Base-by-base conservation (phyloP, 2,113 vertebrate species). In the Hemichromis elongatus region DNA sequence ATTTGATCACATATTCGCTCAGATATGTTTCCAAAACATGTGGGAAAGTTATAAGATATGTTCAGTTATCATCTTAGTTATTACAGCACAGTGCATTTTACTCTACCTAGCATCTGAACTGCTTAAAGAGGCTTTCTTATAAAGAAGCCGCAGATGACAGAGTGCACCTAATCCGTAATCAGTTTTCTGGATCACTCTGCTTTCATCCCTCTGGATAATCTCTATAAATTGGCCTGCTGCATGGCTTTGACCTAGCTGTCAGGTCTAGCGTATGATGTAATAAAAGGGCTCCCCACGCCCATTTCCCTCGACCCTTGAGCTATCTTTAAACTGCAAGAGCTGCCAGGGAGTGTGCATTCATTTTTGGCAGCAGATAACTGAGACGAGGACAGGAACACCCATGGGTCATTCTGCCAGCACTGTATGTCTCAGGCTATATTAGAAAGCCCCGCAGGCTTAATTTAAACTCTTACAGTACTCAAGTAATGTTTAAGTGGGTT, bases 311-410 rank as follows among this genome's bases (percentile, higher is more conserved):
- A 54, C 83, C 81, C 68, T 30, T 42, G 73, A 85, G 89, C 94
- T 95, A 94, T 95, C 93, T 95, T 95, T 94, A 92, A 90, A 92
- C 91, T 82, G 68, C 87, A 90, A 83, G 66, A 84, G 80, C 83
- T 83, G 77, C 11, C 16, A 90, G 88, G 88, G 91, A 86, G 92
- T 87, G 80, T 85, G 88, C 77, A 14, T 90, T 93, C 89, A 89
- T 88, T 92, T 95, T 91, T 91, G 81, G 88, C 79, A 79, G 80
- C 82, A 90, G 94, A 95, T 95, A 94, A 92, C 81, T 80, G 83
- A 86, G 79, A 82, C 75, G 53, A 82, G 79, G 28, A 66, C 78
- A 81, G 73, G 5, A 88, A 86, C 88, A 90, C 86, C 86, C 88
- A 90, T 79, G 79, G 68, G 83, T 88, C 81, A 56, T 42, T 6